These are phyloP conservation scores for Terrapene triunguis DNA, from an alignment of 2,113 vertebrate genomes.

Conservation along the genomic window DNA sequence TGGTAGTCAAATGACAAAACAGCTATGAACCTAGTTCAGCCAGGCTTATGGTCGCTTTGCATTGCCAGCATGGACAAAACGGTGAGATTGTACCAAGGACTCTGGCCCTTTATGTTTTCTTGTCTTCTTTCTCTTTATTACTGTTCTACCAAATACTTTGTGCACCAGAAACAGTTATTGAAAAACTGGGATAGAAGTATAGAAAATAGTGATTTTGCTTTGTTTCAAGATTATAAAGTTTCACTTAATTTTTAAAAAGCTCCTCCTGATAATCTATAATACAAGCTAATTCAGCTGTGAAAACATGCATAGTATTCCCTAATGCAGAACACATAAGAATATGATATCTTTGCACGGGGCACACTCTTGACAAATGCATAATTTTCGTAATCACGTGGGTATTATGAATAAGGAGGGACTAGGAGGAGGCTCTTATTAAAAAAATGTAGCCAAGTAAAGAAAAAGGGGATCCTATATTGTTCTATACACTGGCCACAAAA, in stretches of 20 bases:
- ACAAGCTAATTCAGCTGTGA: slow-evolving; percentile 35
- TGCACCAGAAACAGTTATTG: not conserved
- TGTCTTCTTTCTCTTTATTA: not conserved
- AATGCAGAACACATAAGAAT: not conserved
- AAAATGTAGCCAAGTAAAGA: not conserved
- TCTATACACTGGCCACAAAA: slow-evolving; percentile 1
- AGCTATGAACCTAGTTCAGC: not conserved
- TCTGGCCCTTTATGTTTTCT: not conserved
- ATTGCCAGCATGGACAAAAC: not conserved
- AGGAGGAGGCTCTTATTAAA: not conserved
- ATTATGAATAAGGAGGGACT: not conserved
- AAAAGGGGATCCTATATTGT: not conserved
- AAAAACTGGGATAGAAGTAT: not conserved
- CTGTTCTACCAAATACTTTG: not conserved
- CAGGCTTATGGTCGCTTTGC: not conserved
- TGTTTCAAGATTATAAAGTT: not conserved
- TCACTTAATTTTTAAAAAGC: not conserved
- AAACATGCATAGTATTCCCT: not conserved
- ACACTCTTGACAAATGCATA: not conserved
- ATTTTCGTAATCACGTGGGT: not conserved
- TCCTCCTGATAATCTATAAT: not conserved
- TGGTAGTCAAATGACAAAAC: not conserved
- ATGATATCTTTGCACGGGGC: not conserved
- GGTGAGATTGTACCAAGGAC: not conserved
- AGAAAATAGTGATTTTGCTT: not conserved